These are phyloP conservation scores for Cryptocephalus primarius DNA, from an alignment of 2,888 invertebrate genomes.

Conservation along the genomic window DNA sequence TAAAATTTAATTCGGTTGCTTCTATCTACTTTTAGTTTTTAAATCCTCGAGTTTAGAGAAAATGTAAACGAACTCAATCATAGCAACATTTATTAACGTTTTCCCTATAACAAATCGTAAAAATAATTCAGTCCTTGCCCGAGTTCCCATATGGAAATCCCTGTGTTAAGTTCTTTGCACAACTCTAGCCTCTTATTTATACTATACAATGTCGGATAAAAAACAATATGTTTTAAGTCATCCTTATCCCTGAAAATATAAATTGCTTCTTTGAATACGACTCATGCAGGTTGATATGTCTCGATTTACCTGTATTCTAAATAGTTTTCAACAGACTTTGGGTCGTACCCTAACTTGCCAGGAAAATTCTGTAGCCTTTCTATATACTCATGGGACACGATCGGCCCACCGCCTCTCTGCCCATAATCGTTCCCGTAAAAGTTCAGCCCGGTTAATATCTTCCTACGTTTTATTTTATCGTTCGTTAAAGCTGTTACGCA, in stretches of 20 bases:
- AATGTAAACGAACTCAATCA: too few species aligned
- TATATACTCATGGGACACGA: slow-evolving; percentile 69
- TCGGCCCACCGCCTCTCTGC: slow-evolving; percentile 69
- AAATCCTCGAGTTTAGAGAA: too few species aligned
- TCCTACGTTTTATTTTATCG: slow-evolving; percentile 49
- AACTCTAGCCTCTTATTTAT: slow-evolving; percentile 70
- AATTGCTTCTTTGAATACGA: neutral
- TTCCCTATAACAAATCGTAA: slow-evolving; percentile 67
- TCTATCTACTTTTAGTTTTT: too few species aligned
- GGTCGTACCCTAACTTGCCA: slow-evolving; percentile 67
- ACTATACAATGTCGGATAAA: slow-evolving; percentile 83
- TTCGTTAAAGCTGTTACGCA: slow-evolving; percentile 68
- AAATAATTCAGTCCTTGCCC: slow-evolving; percentile 93
- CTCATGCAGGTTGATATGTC: neutral
- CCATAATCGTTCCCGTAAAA: slow-evolving; percentile 90
- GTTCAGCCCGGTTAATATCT: slow-evolving; percentile 82
- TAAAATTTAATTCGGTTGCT: too few species aligned
- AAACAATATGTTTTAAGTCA: slow-evolving; percentile 67
- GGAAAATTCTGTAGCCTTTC: slow-evolving; percentile 63
- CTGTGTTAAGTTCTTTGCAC: slow-evolving; percentile 68
- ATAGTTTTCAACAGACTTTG: slow-evolving; percentile 70
- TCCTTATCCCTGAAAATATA: slow-evolving; percentile 31
- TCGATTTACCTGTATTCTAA: slow-evolving; percentile 71
- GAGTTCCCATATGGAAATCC: slow-evolving; percentile 91
- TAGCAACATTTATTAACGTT: neutral